Evolutionary conservation across 2,888 invertebrate genomes (phyloP).

Genomic region (Dryocosmus kuriphilus): DNA sequence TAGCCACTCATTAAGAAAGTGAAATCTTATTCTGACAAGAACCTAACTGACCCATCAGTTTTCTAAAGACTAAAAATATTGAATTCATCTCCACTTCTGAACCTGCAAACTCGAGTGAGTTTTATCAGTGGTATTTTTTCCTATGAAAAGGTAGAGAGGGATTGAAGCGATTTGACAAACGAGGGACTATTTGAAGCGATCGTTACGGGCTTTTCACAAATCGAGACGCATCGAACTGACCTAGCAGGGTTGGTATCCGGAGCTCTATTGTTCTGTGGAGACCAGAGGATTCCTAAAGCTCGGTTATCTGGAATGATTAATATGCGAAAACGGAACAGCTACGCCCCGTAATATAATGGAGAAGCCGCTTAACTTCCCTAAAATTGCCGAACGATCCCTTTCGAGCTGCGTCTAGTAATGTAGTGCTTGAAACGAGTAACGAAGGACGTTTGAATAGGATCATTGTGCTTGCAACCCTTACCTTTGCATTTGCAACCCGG

Average conservation of each 20-base stretch:
- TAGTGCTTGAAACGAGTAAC: constrained; percentile 40
- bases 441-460: constrained; percentile 47
- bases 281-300: constrained; percentile 29
- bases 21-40: background rate
- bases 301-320: constrained; percentile 37
- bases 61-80: background rate
- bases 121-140: background rate
- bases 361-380: constrained; percentile 40
- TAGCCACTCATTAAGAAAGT: background rate
- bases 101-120: background rate
- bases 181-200: constrained; percentile 35
- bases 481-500: constrained; percentile 55
- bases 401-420: constrained; percentile 25
- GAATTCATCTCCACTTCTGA: background rate
- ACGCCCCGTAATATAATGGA: constrained; percentile 37
- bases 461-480: constrained; percentile 60
- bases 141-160: background rate
- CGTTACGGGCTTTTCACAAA: constrained; percentile 39
- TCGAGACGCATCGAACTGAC: constrained; percentile 39
- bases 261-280: constrained; percentile 26
- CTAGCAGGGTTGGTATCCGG: constrained; percentile 18
- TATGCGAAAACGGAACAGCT: constrained; percentile 37
- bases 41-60: background rate
- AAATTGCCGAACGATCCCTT: constrained; percentile 36
- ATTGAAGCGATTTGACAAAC: constrained; percentile 22